Evolutionary conservation across 2,888 invertebrate genomes (phyloP), one percentile per base, ranked within the genome.

Genomic region (Pheosia tremula): DNA sequence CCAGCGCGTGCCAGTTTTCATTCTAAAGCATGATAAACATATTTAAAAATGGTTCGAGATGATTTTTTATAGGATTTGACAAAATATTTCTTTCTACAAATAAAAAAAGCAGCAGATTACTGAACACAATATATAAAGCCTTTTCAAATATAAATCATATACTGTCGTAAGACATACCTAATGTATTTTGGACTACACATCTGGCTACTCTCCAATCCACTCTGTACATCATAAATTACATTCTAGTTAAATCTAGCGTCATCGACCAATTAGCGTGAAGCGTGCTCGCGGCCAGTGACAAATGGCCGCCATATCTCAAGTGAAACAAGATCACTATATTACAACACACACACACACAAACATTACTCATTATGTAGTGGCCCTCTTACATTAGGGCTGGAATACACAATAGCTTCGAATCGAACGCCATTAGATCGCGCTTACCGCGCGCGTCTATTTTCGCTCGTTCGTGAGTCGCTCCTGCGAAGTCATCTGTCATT

Each of bases 241-340:
- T 60, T 41, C 70, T 69, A 70, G 66, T 74, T 74, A 74, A 74
- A 75, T 75, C 75, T 61, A 67, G 65, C 76, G 75, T 79, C 78
- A 77, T 75, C 74, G 72, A 69, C 84, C 86, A 86, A 85, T 86
- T 84, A 85, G 81, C 75, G 73, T 60, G 73, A 65, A 64, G 66
- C 69, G 62, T 64, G 75, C 74, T 76, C 75, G 78, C 74, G 60
- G 57, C 71, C 72, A 45, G 69, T 80, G 79, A 88, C 81, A 85
- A 83, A 88, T 87, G 79, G 75, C 70, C 69, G 66, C 75, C 75
- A 85, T 87, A 79, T 83, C 72, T 88, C 86, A 88, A 68, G 69
- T 60, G 60, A 80, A 87, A 87, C 78, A 74, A 88, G 88, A 87
- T 84, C 85, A 80, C 69, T 75, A 71, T 66, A 68, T 69, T 60